These are phyloP conservation scores for Nycteola revayana DNA, from an alignment of 2,888 invertebrate species.

Conservation along the genomic window DNA sequence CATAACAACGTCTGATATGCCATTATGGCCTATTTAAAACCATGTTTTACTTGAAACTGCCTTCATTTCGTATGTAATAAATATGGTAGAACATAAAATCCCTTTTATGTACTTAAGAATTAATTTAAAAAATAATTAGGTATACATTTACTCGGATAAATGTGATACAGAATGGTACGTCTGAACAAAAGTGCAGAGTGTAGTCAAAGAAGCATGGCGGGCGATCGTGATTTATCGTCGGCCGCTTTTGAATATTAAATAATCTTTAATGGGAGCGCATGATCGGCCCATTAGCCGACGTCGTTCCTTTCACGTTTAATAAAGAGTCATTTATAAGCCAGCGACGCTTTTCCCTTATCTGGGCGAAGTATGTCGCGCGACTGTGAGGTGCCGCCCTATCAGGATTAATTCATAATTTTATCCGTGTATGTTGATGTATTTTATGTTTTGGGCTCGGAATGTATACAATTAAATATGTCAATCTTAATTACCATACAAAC, in stretches of 20 bases:
- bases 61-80: constrained; percentile 34
- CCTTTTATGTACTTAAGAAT: constrained; percentile 34
- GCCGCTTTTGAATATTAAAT: constrained; percentile 82
- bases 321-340: constrained; percentile 82
- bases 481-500: constrained; percentile 42
- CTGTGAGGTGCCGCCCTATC: constrained; percentile 80
- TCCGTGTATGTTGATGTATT: constrained; percentile 56
- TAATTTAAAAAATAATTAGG: constrained; percentile 35
- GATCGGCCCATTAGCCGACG: constrained; percentile 81
- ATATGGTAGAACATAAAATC: constrained; percentile 32
- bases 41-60: constrained; percentile 43
- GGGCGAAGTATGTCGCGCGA: constrained; percentile 75
- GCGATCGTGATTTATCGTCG: constrained; percentile 78
- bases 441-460: constrained; percentile 40
- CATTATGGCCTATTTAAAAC: constrained; percentile 48
- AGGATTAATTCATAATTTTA: constrained; percentile 79
- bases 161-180: constrained; percentile 52
- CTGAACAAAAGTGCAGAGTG: constrained; percentile 74
- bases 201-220: constrained; percentile 75
- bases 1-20: constrained; percentile 57
- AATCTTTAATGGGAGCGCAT: constrained; percentile 82
- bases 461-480: constrained; percentile 46
- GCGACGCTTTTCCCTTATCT: constrained; percentile 80
- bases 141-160: constrained; percentile 32
- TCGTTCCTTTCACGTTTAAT: constrained; percentile 81